Percentiles rank a stretch among this genome's conserved stretches.
These are phyloP conservation scores for Pogonognathellus flavescens DNA, from an alignment of 1,140 invertebrate genomes.

Conservation along the genomic window DNA sequence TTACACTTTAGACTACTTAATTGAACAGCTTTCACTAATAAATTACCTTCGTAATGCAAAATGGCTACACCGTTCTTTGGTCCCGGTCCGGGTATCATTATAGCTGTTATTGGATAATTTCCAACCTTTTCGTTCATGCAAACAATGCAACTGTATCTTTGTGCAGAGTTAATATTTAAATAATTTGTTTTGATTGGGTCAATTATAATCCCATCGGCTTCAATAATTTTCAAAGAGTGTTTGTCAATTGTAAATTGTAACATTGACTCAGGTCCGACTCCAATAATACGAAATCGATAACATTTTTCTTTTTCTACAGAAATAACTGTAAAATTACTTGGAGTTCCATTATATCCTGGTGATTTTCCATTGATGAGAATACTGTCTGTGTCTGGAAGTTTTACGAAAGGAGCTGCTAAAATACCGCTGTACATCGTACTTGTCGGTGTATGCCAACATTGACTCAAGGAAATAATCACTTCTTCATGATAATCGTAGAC, in stretches of 20 bases:
- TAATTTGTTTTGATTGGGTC: conserved; percentile 54
- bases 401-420: neutral
- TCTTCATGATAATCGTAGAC: conserved; percentile 53
- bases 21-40: neutral
- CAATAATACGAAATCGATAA: conserved; percentile 59
- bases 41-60: conserved; percentile 53
- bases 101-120: conserved; percentile 57
- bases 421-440: conserved; percentile 18
- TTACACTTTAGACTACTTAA: no score
- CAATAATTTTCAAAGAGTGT: conserved; percentile 53
- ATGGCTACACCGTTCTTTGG: conserved; percentile 59
- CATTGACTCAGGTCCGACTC: conserved; percentile 23
- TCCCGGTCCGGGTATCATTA: conserved; percentile 55
- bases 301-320: conserved; percentile 16
- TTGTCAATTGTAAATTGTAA: conserved; percentile 47
- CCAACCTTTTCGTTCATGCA: conserved; percentile 55
- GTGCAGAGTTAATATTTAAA: conserved; percentile 59
- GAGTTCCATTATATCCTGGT: neutral
- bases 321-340: conserved; percentile 16
- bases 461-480: conserved; percentile 23
- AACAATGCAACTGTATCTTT: conserved; percentile 57
- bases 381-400: conserved; percentile 51
- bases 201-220: conserved; percentile 57
- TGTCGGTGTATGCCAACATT: conserved; percentile 54
- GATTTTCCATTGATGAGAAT: conserved; percentile 59